Conservation (phyloP, 1,140 invertebrate genomes). For the Oscheius sp. region DNA sequence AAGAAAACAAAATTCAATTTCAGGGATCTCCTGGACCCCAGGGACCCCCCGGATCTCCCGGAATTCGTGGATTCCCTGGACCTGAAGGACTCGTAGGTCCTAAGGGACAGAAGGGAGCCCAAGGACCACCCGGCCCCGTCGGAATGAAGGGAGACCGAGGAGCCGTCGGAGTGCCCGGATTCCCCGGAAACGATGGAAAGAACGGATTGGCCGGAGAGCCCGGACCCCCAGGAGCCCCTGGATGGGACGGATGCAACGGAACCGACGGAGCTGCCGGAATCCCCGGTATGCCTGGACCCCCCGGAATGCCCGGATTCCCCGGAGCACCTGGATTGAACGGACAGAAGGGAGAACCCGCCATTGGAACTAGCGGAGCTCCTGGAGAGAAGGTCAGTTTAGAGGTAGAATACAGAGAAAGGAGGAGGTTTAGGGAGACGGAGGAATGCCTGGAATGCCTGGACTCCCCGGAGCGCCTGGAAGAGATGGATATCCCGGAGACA, state of each 20-base stretch:
- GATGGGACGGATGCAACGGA: slow-evolving; percentile 61
- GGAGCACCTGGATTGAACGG: slow-evolving; percentile 64
- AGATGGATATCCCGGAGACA: slow-evolving; percentile 61
- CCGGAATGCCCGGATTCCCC: slow-evolving; percentile 47
- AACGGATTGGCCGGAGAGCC: slow-evolving; percentile 58
- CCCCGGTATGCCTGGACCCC: slow-evolving; percentile 53
- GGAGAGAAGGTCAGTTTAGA: slow-evolving; percentile 53
- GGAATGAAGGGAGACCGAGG: slow-evolving; percentile 55
- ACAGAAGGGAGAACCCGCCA: slow-evolving; percentile 60
- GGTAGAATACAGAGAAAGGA: background rate
- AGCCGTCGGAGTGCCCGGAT: slow-evolving; percentile 51
- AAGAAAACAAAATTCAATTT: slow-evolving; percentile 17
- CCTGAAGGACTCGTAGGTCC: slow-evolving; percentile 58
- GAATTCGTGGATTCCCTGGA: slow-evolving; percentile 58
- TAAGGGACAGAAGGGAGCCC: slow-evolving; percentile 51
- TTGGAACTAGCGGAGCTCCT: slow-evolving; percentile 56
- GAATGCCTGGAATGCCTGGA: slow-evolving; percentile 56
- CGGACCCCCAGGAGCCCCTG: slow-evolving; percentile 56
- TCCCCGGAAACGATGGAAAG: slow-evolving; percentile 57
- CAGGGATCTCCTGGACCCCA: slow-evolving; percentile 59
- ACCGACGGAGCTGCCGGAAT: slow-evolving; percentile 56
- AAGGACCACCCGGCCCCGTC: slow-evolving; percentile 52
- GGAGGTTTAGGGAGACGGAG: slow-evolving; percentile 54
- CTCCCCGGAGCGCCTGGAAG: slow-evolving; percentile 58
- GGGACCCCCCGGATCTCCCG: slow-evolving; percentile 52